Evolutionary conservation across 2,113 vertebrate species (phyloP).

Genomic region (Colossoma macropomum): DNA sequence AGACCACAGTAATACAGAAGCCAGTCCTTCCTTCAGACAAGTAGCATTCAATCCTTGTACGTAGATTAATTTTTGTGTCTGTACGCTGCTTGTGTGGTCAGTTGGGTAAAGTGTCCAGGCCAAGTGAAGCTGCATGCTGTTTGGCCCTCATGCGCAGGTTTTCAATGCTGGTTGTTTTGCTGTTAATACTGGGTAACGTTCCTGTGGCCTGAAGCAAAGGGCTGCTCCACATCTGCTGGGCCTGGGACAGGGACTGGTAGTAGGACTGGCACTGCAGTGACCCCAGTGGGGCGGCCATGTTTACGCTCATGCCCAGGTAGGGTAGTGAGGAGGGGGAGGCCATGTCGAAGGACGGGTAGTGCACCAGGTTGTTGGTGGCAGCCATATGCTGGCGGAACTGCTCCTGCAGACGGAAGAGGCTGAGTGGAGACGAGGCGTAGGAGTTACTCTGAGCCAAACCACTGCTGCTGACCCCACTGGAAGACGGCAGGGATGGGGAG

Average conservation of each 20-base stretch:
- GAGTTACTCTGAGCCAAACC: conserved; percentile 88
- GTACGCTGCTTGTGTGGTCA: conserved; percentile 67
- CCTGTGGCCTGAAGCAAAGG: conserved; percentile 88
- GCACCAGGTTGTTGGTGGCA: conserved; percentile 96
- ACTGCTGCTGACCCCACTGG: conserved; percentile 73
- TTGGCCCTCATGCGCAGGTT: conserved; percentile 96
- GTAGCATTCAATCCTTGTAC: not conserved
- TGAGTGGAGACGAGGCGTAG: conserved; percentile 96
- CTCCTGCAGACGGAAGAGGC: conserved; percentile 98
- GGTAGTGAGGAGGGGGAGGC: conserved; percentile 87
- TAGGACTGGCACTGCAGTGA: conserved; percentile 97
- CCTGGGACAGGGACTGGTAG: conserved; percentile 94
- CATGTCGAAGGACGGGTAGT: conserved; percentile 97
- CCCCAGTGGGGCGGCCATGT: conserved; percentile 88
- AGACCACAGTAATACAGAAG: not conserved
- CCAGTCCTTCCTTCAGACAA: not conserved
- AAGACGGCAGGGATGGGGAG: conserved; percentile 79
- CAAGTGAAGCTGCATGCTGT: conserved; percentile 94
- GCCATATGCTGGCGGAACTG: conserved; percentile 99
- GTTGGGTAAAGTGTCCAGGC: conserved; percentile 93
- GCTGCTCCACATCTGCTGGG: conserved; percentile 95
- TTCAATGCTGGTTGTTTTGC: conserved; percentile 99
- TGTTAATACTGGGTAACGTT: conserved; percentile 88
- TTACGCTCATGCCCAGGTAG: conserved; percentile 94
- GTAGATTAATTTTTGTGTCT: not conserved